phyloP scores from a whole-genome alignment of 2,888 invertebrate genomes.

The Capitulum mitella region DNA sequence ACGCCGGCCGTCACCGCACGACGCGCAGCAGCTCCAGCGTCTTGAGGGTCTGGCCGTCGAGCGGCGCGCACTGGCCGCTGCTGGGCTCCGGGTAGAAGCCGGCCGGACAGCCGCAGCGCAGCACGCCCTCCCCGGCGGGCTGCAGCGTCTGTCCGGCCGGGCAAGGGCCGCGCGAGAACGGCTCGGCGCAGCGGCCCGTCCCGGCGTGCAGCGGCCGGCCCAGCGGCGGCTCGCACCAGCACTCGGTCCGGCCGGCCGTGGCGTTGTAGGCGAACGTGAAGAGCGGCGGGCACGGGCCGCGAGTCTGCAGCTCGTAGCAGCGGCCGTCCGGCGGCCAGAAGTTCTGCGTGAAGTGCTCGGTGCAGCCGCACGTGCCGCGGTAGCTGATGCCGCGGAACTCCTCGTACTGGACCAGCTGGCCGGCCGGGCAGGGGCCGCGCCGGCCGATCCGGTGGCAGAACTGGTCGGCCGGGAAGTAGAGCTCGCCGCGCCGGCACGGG shows the following conservation, averaged over 20 bases:
- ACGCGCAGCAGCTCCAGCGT: not conserved
- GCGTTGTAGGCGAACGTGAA: conserved; percentile 36
- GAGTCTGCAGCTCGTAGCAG: conserved; percentile 37
- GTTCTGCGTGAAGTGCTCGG: conserved; percentile 35
- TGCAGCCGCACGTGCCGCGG: conserved; percentile 70
- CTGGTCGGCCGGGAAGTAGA: conserved; percentile 65
- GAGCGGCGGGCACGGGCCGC: conserved; percentile 36
- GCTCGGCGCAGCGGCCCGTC: not conserved
- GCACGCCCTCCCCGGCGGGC: not conserved
- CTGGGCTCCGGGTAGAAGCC: not conserved
- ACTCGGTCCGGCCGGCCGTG: conserved; percentile 39
- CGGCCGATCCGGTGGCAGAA: conserved; percentile 71
- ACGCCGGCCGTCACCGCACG: not conserved
- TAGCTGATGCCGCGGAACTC: conserved; percentile 74
- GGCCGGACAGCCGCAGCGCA: not conserved
- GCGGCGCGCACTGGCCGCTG: not conserved
- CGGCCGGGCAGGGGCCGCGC: conserved; percentile 63
- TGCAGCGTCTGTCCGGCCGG: conserved; percentile 5
- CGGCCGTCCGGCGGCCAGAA: conserved; percentile 36
- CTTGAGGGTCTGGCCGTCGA: not conserved
- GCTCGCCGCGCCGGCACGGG: conserved; percentile 63
- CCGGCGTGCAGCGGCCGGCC: not conserved
- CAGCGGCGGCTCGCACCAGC: conserved; percentile 49
- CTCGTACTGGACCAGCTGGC: conserved; percentile 71
- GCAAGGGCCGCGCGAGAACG: not conserved